Base-by-base conservation (phyloP, 2,797 vertebrate genomes). In the Morelia viridis region DNA sequence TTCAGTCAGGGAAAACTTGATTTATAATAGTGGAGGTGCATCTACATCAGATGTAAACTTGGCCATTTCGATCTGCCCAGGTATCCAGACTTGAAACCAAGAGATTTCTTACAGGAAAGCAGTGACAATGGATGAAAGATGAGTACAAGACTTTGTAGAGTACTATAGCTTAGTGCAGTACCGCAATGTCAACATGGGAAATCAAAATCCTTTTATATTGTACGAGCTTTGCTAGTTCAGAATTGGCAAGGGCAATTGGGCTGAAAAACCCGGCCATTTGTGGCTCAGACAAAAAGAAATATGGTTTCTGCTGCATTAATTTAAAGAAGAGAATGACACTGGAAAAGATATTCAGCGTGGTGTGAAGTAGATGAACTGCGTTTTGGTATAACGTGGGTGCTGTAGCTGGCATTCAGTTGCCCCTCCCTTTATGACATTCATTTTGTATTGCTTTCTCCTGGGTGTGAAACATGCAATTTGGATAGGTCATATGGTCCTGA, bases 391-490 rank as follows among this genome's bases (percentile, higher is more conserved):
- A 95, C 8, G 2, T 80, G 83, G 64, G n/a, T 93, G 92, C 62
- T 90, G 12, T 71, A 13, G 2, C n/a, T 56, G 19, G 19, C 46
- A 22, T 24, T 76, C 17, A 1, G 7, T 46, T 46, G 19, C 71
- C 71, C 35, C 41, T 46, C 19, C 19, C 9, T 46, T 94, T 90
- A 94, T 64, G 58, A 93, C 87, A 84, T 35, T 87, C 31, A 90
- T 84, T 90, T 88, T 9, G 41, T 26, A 83, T 85, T 50, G 0
- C 90, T 94, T 94, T 93, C 92, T 95, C 68, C n/a, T 80, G 85
- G 57, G 8, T 87, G 92, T 93, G 64, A 71, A 71, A 87, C 12
- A 56, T 57, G 13, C 89, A 71, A 91, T 88, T 94, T 85, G 35
- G 80, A 92, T 92, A 90, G n/a, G 95, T 91, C 8, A 2, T 0